These are phyloP conservation scores for Rhysida immarginata DNA, from an alignment of 1,140 invertebrate species.

Conservation along the genomic window DNA sequence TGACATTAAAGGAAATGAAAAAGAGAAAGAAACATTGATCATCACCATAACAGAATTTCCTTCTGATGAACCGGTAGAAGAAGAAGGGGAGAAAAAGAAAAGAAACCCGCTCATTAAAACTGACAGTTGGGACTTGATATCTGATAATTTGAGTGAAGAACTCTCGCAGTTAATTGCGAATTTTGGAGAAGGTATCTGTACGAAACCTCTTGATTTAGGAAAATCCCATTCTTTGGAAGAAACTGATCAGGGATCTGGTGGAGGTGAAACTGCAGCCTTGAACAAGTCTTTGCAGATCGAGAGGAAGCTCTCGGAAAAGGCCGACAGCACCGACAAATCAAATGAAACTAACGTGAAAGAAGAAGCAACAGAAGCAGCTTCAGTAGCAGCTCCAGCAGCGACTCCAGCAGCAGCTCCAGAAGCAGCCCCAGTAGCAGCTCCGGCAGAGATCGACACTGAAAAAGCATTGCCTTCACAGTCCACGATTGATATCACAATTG, in stretches of 20 bases:
- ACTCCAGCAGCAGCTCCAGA: no score
- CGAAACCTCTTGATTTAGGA: constrained; percentile 1
- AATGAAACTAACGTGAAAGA: no score
- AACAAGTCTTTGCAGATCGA: no score
- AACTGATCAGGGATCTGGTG: neutral
- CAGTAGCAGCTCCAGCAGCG: no score
- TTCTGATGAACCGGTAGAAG: neutral
- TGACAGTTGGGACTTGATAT: constrained; percentile 4
- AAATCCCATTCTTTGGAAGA: constrained; percentile 1
- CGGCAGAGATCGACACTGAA: no score
- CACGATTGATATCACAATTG: no score
- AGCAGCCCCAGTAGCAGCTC: no score
- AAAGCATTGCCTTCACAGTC: no score
- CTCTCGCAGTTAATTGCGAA: constrained; percentile 1
- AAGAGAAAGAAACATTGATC: neutral
- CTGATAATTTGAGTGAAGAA: constrained; percentile 4
- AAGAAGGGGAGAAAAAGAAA: neutral
- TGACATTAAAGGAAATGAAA: neutral
- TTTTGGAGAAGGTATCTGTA: constrained; percentile 5
- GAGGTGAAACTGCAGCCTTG: neutral
- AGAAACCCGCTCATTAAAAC: neutral
- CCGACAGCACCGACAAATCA: no score
- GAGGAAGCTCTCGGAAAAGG: no score
- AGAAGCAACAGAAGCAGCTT: no score
- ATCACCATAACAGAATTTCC: neutral